A percentile compares a stretch with the other conserved stretches of the same genome.
These are phyloP conservation scores for Lanius collurio DNA, from an alignment of 2,113 vertebrate genomes.

Conservation along the genomic window DNA sequence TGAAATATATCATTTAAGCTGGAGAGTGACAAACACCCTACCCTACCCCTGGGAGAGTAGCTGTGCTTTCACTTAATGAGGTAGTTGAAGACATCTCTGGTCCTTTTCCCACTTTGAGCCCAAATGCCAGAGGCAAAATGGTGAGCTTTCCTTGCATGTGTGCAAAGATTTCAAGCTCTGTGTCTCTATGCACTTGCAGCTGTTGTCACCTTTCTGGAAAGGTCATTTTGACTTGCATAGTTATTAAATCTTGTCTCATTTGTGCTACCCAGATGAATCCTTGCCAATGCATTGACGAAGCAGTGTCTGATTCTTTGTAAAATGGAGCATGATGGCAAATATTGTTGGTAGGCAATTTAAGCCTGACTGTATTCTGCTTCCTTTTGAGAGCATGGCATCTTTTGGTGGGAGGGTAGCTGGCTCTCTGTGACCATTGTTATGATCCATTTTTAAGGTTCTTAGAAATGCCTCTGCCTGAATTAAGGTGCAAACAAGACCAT, in stretches of 20 bases:
- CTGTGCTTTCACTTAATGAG: slow-evolving; percentile 32
- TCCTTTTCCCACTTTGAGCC: slow-evolving; percentile 31
- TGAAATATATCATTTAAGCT: slow-evolving; percentile 42
- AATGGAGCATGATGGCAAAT: background rate
- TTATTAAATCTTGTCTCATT: slow-evolving; percentile 38
- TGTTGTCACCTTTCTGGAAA: slow-evolving; percentile 39
- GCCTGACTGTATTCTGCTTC: background rate
- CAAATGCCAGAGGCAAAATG: slow-evolving; percentile 30
- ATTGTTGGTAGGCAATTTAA: background rate
- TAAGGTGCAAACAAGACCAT: too few species aligned
- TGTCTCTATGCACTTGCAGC: background rate
- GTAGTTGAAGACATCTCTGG: slow-evolving; percentile 25
- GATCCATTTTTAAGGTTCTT: too few species aligned
- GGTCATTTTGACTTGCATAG: slow-evolving; percentile 28
- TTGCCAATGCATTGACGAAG: background rate
- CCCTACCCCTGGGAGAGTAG: slow-evolving; percentile 22
- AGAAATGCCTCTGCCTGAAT: too few species aligned
- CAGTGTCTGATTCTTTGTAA: background rate
- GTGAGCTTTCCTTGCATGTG: background rate
- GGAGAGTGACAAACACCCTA: slow-evolving; percentile 14
- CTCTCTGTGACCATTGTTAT: background rate
- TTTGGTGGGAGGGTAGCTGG: background rate
- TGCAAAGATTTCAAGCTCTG: background rate
- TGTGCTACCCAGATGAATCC: slow-evolving; percentile 22
- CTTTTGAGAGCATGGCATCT: background rate